These are phyloP conservation scores for Sarcophaga caerulescens DNA, from an alignment of 2,888 invertebrate genomes.

Conservation along the genomic window DNA sequence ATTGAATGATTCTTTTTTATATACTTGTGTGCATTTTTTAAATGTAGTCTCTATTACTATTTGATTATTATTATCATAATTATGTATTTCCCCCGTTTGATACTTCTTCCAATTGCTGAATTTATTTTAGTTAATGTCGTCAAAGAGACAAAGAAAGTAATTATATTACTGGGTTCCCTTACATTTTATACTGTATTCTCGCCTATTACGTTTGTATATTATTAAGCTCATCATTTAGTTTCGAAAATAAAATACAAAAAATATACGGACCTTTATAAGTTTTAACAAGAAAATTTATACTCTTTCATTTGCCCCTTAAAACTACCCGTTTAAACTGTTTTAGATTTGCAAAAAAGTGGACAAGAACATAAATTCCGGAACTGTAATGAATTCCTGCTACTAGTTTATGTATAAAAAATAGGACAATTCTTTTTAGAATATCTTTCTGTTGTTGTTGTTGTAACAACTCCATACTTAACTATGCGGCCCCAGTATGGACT, in stretches of 20 bases:
- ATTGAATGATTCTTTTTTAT: conserved; percentile 20
- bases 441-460: too few species aligned
- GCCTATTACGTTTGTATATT: conserved; percentile 36
- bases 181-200: conserved; percentile 42
- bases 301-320: too few species aligned
- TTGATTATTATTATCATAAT: conserved; percentile 10
- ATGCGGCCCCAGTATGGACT: too few species aligned
- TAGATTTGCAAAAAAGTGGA: too few species aligned
- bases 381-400: too few species aligned
- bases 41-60: conserved; percentile 8
- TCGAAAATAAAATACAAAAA: conserved; percentile 27
- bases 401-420: too few species aligned
- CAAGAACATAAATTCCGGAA: too few species aligned
- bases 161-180: conserved; percentile 1
- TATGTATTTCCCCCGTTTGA: background rate
- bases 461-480: too few species aligned
- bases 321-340: too few species aligned
- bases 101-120: conserved; percentile 33
- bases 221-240: conserved; percentile 41
- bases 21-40: conserved; percentile 43
- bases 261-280: conserved; percentile 29
- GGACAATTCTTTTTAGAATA: too few species aligned
- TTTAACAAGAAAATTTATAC: conserved; percentile 11
- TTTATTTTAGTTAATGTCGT: conserved; percentile 36
- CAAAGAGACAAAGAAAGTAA: background rate